phyloP scores from a whole-genome alignment of 2,888 invertebrate species.

The Xylocampa areola region DNA sequence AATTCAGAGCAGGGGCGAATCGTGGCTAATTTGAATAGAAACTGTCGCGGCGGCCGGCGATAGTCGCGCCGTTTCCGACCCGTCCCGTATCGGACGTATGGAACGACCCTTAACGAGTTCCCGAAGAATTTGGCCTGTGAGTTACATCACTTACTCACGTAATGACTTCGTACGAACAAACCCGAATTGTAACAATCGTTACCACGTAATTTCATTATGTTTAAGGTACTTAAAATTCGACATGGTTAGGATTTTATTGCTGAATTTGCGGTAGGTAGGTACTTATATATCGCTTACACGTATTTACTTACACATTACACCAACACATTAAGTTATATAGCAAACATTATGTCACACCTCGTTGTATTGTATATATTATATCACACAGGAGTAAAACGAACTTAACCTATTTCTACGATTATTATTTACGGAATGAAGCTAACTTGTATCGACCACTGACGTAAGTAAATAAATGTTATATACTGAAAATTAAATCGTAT shows the following conservation, averaged over 20 bases:
- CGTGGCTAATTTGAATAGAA: conserved; percentile 82
- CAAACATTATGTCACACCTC: no score
- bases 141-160: conserved; percentile 74
- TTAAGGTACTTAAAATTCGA: conserved; percentile 4
- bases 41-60: conserved; percentile 77
- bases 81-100: conserved; percentile 71
- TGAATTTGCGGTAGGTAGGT: background rate
- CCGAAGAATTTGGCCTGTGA: conserved; percentile 74
- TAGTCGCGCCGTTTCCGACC: conserved; percentile 77
- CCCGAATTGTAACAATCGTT: conserved; percentile 40
- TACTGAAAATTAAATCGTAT: no score
- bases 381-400: no score
- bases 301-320: no score
- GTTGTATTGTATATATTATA: no score
- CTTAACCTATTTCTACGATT: no score
- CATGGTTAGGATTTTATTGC: conserved; percentile 3
- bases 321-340: no score
- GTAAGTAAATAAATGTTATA: no score
- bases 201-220: conserved; percentile 37
- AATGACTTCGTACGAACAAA: conserved; percentile 57
- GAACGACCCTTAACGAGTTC: conserved; percentile 74
- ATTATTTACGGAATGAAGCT: no score
- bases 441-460: no score
- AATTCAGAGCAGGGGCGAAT: conserved; percentile 58
- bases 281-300: background rate